Base-by-base conservation (phyloP, 2,888 invertebrate species). In the Sesamia inferens region DNA sequence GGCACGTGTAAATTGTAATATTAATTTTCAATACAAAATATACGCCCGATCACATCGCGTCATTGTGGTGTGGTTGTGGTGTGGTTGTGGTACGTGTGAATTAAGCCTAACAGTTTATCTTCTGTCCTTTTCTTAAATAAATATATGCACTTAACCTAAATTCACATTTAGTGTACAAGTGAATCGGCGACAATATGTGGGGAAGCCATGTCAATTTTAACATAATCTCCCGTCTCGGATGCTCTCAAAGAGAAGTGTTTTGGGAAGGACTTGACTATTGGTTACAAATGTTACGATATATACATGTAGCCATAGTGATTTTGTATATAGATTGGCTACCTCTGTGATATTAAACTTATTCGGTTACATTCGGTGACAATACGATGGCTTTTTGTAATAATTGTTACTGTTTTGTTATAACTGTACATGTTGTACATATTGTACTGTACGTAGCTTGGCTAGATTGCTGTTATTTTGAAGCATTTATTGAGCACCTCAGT, bases 401-500 rank as follows among this genome's bases (percentile, higher is more conserved):
- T 88, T 88, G 84, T 88, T 88, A 88, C 77, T 81, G 72, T 79
- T 75, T 84, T 89, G 83, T 88, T 87, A 81, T 79, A 84, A 78
- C 82, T 87, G 84, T 89, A 86, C 82, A 81, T 85, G 74, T 81
- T 88, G 85, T 88, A 87, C 73, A 84, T 88, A 78, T 79, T 76
- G 82, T 81, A 85, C 75, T 86, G 87, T 87, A 79, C 71, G 85
- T 90, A 92, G 92, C 89, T 88, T 88, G 89, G 91, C 91, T 92
- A 93, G 92, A 86, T 89, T 79, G 89, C 89, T 92, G 87, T 90
- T 89, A 85, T 92, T 91, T 91, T 78, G 87, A 90, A 90, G 90
- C 92, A 91, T 93, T 92, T 94, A 89, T 79, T 89, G 85, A 88
- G 90, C 93, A 92, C 92, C 87, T 88, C 88, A 87, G 86, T 88